Percentiles rank a stretch among this genome's conserved stretches.
These are phyloP conservation scores for Tuta absoluta DNA, from an alignment of 2,888 invertebrate genomes.

Conservation along the genomic window DNA sequence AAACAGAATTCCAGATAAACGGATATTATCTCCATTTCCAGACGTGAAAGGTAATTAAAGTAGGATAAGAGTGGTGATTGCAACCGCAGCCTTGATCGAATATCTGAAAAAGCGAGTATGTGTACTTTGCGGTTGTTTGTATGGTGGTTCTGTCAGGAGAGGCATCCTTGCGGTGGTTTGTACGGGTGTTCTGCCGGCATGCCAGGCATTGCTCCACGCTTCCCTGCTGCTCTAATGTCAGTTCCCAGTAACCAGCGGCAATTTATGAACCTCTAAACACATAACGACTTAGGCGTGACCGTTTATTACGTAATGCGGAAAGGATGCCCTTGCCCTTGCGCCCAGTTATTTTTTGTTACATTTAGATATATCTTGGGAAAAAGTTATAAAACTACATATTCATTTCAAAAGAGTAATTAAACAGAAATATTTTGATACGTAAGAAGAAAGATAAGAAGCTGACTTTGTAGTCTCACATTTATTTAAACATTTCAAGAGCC, in stretches of 20 bases:
- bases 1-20: not conserved
- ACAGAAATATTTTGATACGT: not conserved
- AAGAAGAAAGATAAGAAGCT: not conserved
- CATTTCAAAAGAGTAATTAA: conserved; percentile 1
- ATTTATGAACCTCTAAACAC: conserved; percentile 27
- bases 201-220: conserved; percentile 42
- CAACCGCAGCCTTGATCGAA: conserved; percentile 33
- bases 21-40: conserved; percentile 7
- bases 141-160: not conserved
- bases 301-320: conserved; percentile 20
- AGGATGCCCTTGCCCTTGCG: conserved; percentile 14
- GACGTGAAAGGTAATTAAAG: conserved; percentile 18
- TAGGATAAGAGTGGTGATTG: conserved; percentile 8
- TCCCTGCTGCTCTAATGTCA: conserved; percentile 45
- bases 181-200: conserved; percentile 31
- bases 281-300: conserved; percentile 24
- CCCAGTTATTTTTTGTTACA: conserved; percentile 10
- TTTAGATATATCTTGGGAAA: conserved; percentile 1
- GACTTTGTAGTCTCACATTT: not conserved
- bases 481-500: conserved; percentile 11
- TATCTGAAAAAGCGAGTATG: not conserved
- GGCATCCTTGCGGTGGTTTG: conserved; percentile 23
- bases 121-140: not conserved
- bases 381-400: not conserved
- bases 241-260: conserved; percentile 35